Conservation (phyloP, 2,113 vertebrate species). For the Otis tarda region DNA sequence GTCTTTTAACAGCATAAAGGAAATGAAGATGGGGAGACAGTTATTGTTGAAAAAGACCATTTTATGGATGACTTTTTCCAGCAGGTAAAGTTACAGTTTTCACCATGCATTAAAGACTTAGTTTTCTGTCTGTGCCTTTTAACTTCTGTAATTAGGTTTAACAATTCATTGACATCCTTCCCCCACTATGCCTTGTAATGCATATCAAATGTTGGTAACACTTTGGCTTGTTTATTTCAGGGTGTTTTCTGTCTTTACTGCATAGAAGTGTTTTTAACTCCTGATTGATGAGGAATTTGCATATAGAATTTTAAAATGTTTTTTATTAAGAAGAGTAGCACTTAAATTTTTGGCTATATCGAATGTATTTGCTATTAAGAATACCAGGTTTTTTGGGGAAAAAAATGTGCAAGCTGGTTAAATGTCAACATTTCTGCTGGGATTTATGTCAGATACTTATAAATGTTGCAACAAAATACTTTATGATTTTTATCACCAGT, state of each 20-base stretch:
- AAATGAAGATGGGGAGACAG: conserved; percentile 81
- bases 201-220: not conserved
- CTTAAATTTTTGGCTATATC: not conserved
- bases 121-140: not conserved
- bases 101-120: not conserved
- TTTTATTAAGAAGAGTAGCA: not conserved
- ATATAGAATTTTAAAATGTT: not conserved
- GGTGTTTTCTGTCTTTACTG: not conserved
- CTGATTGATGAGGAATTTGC: not conserved
- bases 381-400: fast-evolving
- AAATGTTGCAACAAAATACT: not conserved
- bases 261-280: not conserved
- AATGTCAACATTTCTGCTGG: not conserved
- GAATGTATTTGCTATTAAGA: not conserved
- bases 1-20: conserved; percentile 72
- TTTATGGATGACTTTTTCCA: conserved; percentile 96
- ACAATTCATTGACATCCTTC: fast-evolving
- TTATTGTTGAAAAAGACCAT: conserved; percentile 82
- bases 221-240: not conserved
- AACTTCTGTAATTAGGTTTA: not conserved
- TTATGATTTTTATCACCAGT: not conserved
- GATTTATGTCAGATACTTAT: not conserved
- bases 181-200: not conserved
- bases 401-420: not conserved
- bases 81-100: conserved; percentile 74